phyloP scores from a whole-genome alignment of 2,888 invertebrate genomes.

The Sarcophaga variegata region DNA sequence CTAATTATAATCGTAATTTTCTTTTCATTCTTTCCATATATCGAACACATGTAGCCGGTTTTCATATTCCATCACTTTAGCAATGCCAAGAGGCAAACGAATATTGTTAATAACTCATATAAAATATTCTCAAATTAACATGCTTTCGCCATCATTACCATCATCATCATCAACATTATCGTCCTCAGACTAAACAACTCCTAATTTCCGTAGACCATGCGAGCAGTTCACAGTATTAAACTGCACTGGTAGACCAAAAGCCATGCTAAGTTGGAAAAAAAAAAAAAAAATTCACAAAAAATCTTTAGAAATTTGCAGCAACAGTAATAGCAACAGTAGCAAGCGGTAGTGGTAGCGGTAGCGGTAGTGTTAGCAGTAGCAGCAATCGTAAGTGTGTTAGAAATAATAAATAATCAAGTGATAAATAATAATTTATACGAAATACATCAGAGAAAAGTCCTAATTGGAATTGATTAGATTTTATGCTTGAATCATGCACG shows the following conservation, averaged over 20 bases:
- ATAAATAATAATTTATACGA: constrained; percentile 81
- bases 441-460: constrained; percentile 80
- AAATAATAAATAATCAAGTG: constrained; percentile 80
- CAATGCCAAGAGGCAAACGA: too few species aligned
- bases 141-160: constrained; percentile 31
- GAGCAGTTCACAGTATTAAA: constrained; percentile 3
- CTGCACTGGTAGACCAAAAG: constrained; percentile 41
- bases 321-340: neutral
- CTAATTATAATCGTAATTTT: constrained; percentile 58
- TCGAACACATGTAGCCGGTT: constrained; percentile 46
- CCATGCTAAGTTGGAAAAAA: neutral
- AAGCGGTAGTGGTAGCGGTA: neutral
- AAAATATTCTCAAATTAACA: constrained; percentile 62
- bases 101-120: too few species aligned
- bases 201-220: constrained; percentile 34
- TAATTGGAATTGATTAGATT: constrained; percentile 82
- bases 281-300: constrained; percentile 11
- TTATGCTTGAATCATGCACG: constrained; percentile 74
- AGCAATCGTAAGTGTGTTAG: constrained; percentile 64
- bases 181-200: constrained; percentile 4
- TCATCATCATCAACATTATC: constrained; percentile 33
- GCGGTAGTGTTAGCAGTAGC: neutral
- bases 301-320: constrained; percentile 10
- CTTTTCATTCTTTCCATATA: neutral
- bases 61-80: constrained; percentile 7